Base-by-base conservation (phyloP, 2,797 vertebrate genomes). In the Hippocampus kuda region DNA sequence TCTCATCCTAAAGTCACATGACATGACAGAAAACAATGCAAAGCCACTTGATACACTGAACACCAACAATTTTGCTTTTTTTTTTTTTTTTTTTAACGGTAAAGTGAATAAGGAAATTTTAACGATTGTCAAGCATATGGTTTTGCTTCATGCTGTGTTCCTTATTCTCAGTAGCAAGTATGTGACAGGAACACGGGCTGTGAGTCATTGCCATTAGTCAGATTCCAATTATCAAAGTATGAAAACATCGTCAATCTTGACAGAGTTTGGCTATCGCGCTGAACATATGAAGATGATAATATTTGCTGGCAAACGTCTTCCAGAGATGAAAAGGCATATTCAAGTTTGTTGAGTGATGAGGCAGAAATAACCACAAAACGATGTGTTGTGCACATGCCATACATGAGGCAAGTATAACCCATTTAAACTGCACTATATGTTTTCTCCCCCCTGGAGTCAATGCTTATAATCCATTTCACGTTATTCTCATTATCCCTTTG, bases 391-490 rank as follows among this genome's bases (percentile, higher is more conserved):
- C 13, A 64, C 49, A 30, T 70, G 68, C 44, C 74, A 1, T 51
- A 72, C 70, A 67, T 54, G 68, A 73, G 68, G 59, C 73, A 69
- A 10, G 56, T 51, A 59, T 79, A 84, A 83, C 81, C 77, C 44
- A 0, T 67, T 16, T 27, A 75, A 65, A 30, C 70, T 77, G 12
- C 65, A 63, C 66, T 49, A 65, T 30, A 71, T 48, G 66, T 54
- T 72, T 61, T 60, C 54, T 70, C 56, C 54, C 27, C 69, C 65
- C 53, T 76, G 27, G 65, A 75, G 68, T 64, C 53, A 18, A 76
- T 59, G 72, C 60, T 59, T 59, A 72, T 85, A 85, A 87, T 87
- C 85, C 84, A 74, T 67, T 59, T 80, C 84, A 87, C 68, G 72
- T 75, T 72, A 38, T 64, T 67, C 72, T 68, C 77, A 83, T 83